These are phyloP conservation scores for Carpatolechia fugitivella DNA, from an alignment of 2,888 invertebrate species.

Conservation along the genomic window DNA sequence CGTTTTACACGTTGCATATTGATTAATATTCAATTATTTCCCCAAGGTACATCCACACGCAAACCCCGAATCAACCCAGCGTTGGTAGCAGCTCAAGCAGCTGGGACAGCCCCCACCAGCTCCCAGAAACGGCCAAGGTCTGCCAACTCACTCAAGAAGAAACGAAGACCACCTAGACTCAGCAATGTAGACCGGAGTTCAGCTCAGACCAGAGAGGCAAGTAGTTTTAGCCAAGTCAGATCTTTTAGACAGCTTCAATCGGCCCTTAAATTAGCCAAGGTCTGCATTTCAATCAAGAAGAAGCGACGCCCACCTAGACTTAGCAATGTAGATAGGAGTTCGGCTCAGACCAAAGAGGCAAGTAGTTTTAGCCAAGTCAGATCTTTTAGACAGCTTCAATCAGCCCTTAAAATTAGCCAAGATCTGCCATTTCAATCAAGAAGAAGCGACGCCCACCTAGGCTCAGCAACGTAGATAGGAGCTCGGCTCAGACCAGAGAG, in stretches of 20 bases:
- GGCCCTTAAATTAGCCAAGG: constrained; percentile 42
- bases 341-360: constrained; percentile 95
- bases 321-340: constrained; percentile 95
- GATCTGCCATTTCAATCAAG: constrained; percentile 77
- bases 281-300: constrained; percentile 80
- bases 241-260: neutral
- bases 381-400: neutral
- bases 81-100: constrained; percentile 96
- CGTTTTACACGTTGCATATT: too few species aligned
- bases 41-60: constrained; percentile 89
- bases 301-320: constrained; percentile 87
- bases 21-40: neutral
- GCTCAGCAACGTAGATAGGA: constrained; percentile 95
- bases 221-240: neutral
- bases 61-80: constrained; percentile 99
- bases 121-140: constrained; percentile 74
- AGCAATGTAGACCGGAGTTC: constrained; percentile 96
- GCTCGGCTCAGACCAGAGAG: constrained; percentile 94
- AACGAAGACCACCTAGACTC: constrained; percentile 87
- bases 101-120: constrained; percentile 76
- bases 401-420: constrained; percentile 40
- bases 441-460: constrained; percentile 86
- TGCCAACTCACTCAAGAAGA: constrained; percentile 79
- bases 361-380: neutral
- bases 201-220: constrained; percentile 94